A percentile compares a stretch with the other conserved stretches of the same genome.
These are phyloP conservation scores for Achlya flavicornis DNA, from an alignment of 2,888 invertebrate genomes.

Conservation along the genomic window DNA sequence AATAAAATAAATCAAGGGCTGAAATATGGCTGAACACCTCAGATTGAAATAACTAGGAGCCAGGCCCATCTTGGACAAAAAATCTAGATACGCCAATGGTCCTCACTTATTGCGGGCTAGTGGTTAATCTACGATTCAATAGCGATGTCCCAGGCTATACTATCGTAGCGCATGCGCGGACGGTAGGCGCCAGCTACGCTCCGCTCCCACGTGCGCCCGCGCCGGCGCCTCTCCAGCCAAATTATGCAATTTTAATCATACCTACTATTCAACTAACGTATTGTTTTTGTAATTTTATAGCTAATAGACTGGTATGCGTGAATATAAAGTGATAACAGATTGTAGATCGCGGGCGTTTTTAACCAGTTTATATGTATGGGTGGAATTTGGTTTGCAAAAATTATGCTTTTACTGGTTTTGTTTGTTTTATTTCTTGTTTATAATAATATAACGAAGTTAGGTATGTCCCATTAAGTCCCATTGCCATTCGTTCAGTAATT, in stretches of 20 bases:
- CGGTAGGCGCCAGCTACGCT: conserved; percentile 18
- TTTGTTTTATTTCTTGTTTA: too few species aligned
- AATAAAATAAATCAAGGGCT: too few species aligned
- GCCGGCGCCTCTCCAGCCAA: conserved; percentile 40
- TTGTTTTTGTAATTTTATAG: conserved; percentile 8
- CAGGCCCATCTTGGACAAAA: too few species aligned
- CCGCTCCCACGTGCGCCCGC: conserved; percentile 29
- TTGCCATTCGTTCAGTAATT: too few species aligned
- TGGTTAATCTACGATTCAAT: too few species aligned
- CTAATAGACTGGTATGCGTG: neutral
- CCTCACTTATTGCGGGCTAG: too few species aligned
- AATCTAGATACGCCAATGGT: too few species aligned
- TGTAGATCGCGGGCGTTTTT: neutral
- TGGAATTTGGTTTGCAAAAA: neutral
- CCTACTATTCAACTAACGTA: conserved; percentile 27
- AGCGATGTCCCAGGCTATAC: neutral
- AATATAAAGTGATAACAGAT: conserved; percentile 4
- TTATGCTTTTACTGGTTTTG: neutral
- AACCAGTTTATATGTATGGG: neutral
- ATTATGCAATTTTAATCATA: conserved; percentile 44
- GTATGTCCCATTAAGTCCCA: too few species aligned
- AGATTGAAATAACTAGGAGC: too few species aligned
- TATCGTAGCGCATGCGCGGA: conserved; percentile 1
- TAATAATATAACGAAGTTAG: too few species aligned
- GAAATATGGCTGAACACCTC: too few species aligned